phyloP scores from a whole-genome alignment of 2,888 invertebrate species.

The Rhagonycha lutea region DNA sequence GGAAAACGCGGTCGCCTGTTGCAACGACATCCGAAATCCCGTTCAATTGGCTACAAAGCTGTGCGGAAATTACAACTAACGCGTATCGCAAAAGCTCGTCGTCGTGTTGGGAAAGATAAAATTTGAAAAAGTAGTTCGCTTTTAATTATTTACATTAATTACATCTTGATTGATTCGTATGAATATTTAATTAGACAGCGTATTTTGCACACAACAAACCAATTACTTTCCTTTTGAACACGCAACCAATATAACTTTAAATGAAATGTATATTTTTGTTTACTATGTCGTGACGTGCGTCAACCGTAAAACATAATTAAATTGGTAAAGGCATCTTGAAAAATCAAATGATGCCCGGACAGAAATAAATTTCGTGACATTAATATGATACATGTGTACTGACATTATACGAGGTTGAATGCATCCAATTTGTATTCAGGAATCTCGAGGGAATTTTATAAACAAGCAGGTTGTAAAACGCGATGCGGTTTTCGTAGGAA shows the following conservation, averaged over 20 bases:
- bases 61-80: constrained; percentile 12
- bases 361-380: constrained; percentile 25
- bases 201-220: constrained; percentile 1
- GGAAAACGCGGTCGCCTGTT: constrained; percentile 21
- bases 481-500: constrained; percentile 13
- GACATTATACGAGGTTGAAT: constrained; percentile 29
- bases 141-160: neutral
- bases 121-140: neutral
- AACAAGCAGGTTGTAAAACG: constrained; percentile 25
- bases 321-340: constrained; percentile 10
- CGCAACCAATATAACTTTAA: neutral
- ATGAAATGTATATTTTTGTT: neutral
- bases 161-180: neutral
- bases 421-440: constrained; percentile 28
- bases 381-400: constrained; percentile 27
- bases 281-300: constrained; percentile 10
- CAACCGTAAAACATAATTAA: constrained; percentile 9
- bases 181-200: neutral
- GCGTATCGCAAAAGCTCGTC: neutral
- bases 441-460: constrained; percentile 27
- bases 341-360: constrained; percentile 18
- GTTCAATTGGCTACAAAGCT: constrained; percentile 5
- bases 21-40: constrained; percentile 18
- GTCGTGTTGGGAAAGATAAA: neutral
- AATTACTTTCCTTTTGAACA: neutral